Percentiles rank a stretch among this genome's conserved stretches.
phyloP scores from a whole-genome alignment of 2,888 invertebrate genomes.

The Hirtodrosophila histrioides region DNA sequence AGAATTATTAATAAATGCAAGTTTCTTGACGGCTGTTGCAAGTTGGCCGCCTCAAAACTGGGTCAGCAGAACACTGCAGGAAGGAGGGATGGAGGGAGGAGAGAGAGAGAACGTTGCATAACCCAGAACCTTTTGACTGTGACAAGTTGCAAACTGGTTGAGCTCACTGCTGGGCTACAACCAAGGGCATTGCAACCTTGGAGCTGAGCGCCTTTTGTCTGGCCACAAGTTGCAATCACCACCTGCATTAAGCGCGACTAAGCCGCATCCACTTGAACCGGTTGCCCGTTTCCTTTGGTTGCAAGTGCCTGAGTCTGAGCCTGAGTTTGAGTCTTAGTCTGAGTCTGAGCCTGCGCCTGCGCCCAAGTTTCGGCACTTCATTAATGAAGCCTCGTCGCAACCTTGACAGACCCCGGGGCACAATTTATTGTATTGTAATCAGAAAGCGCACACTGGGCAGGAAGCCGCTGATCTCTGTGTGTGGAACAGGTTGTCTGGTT shows the following conservation, averaged over 20 bases:
- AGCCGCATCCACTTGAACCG: conserved; percentile 61
- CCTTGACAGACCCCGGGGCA: conserved; percentile 63
- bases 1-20: conserved; percentile 23
- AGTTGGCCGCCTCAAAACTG: conserved; percentile 42
- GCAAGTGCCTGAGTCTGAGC: conserved; percentile 46
- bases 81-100: not conserved
- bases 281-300: conserved; percentile 48
- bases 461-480: conserved; percentile 47
- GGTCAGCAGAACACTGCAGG: conserved; percentile 66
- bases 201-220: conserved; percentile 37
- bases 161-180: conserved; percentile 18
- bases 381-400: conserved; percentile 68
- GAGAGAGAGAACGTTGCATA: conserved; percentile 57
- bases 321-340: conserved; percentile 9
- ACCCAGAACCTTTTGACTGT: conserved; percentile 65
- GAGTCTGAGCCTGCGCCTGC: conserved; percentile 38
- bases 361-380: conserved; percentile 78
- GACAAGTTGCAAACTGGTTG: conserved; percentile 60
- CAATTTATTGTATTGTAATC: conserved; percentile 66
- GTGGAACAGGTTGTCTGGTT: conserved; percentile 69
- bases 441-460: conserved; percentile 46
- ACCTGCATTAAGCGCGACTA: conserved; percentile 63
- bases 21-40: conserved; percentile 12
- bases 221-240: conserved; percentile 66
- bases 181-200: conserved; percentile 72